phyloP scores from a whole-genome alignment of 2,888 invertebrate genomes.

The Lordiphosa andalusiaca region DNA sequence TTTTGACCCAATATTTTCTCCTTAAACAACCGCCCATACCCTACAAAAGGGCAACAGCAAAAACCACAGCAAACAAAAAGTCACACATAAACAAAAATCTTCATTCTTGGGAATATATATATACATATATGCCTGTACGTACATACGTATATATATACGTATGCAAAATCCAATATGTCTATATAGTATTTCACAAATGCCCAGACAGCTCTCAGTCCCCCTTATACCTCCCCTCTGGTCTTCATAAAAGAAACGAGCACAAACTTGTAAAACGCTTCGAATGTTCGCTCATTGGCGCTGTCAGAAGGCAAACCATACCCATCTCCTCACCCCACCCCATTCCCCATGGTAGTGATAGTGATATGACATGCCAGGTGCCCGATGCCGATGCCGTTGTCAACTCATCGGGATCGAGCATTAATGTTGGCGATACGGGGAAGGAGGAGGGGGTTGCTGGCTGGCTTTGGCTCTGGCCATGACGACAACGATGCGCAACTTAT shows the following conservation, averaged over 20 bases:
- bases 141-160: background rate
- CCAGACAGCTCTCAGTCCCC: slow-evolving; percentile 33
- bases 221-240: slow-evolving; percentile 4
- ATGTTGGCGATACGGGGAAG: slow-evolving; percentile 2
- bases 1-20: too few species aligned
- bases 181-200: slow-evolving; percentile 68
- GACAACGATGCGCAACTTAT: slow-evolving; percentile 64
- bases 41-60: background rate
- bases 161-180: slow-evolving; percentile 72
- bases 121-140: slow-evolving; percentile 3
- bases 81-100: slow-evolving; percentile 24
- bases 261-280: slow-evolving; percentile 79
- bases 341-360: slow-evolving; percentile 51
- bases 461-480: slow-evolving; percentile 71
- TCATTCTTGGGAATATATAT: slow-evolving; percentile 28
- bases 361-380: slow-evolving; percentile 79
- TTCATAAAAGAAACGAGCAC: slow-evolving; percentile 71
- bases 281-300: slow-evolving; percentile 80
- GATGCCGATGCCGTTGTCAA: slow-evolving; percentile 38
- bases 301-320: slow-evolving; percentile 63
- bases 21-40: slow-evolving; percentile 1
- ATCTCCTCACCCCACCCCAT: slow-evolving; percentile 15
- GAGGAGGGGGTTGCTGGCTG: too few species aligned
- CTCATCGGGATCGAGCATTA: slow-evolving; percentile 38
- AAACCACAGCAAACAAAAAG: slow-evolving; percentile 3